A percentile compares a stretch with the other conserved stretches of the same genome.
Evolutionary conservation across 2,888 invertebrate species (phyloP).

Genomic region (Tetragnatha montana): DNA sequence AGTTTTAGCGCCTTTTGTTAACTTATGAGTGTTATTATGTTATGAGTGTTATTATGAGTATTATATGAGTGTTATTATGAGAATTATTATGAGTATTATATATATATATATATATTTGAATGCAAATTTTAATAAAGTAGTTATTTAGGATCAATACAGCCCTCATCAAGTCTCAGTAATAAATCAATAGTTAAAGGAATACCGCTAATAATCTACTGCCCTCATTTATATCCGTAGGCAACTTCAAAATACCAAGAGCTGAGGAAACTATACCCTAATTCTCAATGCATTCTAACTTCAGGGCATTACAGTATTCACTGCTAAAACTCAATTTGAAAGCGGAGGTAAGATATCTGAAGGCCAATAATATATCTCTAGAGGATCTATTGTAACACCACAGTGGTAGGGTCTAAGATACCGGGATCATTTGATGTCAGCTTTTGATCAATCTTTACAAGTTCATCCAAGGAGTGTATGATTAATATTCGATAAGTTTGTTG

Average conservation of each 20-base stretch:
- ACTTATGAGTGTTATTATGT: no score
- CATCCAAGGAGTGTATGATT: no score
- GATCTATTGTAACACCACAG: not conserved
- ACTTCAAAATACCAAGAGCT: not conserved
- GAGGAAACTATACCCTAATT: not conserved
- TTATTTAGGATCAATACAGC: no score
- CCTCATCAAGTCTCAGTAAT: no score
- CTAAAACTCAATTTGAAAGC: not conserved
- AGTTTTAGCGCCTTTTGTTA: no score
- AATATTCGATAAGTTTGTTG: no score
- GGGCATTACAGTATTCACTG: not conserved
- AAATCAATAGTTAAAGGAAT: no score
- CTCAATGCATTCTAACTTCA: not conserved
- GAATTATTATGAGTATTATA: no score
- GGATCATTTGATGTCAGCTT: not conserved
- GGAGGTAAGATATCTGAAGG: not conserved
- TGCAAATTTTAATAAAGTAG: no score
- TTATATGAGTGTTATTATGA: no score
- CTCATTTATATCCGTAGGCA: not conserved
- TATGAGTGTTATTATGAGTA: no score
- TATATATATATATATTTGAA: no score
- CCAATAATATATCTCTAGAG: not conserved
- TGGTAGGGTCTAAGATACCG: not conserved
- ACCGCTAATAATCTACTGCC: not conserved
- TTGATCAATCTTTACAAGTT: not conserved